Evolutionary conservation across 2,888 invertebrate genomes (phyloP).

Genomic region (Meandrusa payeni): DNA sequence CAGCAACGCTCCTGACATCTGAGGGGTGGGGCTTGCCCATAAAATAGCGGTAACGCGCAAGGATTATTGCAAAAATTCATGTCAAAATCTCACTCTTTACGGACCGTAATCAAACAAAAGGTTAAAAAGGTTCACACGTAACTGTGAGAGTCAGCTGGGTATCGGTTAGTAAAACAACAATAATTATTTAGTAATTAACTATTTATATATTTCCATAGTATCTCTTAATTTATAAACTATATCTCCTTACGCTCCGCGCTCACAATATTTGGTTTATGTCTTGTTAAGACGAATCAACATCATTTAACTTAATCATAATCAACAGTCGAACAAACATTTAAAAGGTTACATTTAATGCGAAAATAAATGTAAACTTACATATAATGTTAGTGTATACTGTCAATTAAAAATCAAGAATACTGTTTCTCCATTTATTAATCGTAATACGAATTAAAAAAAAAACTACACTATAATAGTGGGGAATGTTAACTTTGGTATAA

Average conservation of each 20-base stretch:
- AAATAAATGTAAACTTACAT: constrained; percentile 70
- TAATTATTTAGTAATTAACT: constrained; percentile 61
- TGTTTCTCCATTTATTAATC: constrained; percentile 43
- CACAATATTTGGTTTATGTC: constrained; percentile 78
- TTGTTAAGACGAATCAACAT: constrained; percentile 75
- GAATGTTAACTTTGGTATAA: constrained; percentile 89
- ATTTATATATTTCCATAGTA: constrained; percentile 79
- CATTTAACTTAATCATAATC: constrained; percentile 56
- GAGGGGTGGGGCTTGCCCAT: too few relatives aligned
- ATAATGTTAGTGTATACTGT: constrained; percentile 48
- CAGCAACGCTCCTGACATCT: too few relatives aligned
- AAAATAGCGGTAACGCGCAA: too few relatives aligned
- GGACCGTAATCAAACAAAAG: too few relatives aligned
- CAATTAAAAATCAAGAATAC: constrained; percentile 52
- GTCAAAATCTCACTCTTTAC: too few relatives aligned
- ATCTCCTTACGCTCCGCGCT: constrained; percentile 75
- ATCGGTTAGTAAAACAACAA: constrained; percentile 41
- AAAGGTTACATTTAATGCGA: constrained; percentile 63
- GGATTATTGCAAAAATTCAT: too few relatives aligned
- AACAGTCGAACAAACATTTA: constrained; percentile 69
- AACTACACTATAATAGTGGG: constrained; percentile 79
- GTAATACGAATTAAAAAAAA: constrained; percentile 50
- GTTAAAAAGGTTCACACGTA: too few relatives aligned
- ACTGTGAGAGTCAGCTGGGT: too few relatives aligned
- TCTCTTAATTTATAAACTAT: constrained; percentile 74